Evolutionary conservation across 1,140 invertebrate genomes (phyloP), one percentile per base, ranked within the genome.

Genomic region (Anastatus disparis): DNA sequence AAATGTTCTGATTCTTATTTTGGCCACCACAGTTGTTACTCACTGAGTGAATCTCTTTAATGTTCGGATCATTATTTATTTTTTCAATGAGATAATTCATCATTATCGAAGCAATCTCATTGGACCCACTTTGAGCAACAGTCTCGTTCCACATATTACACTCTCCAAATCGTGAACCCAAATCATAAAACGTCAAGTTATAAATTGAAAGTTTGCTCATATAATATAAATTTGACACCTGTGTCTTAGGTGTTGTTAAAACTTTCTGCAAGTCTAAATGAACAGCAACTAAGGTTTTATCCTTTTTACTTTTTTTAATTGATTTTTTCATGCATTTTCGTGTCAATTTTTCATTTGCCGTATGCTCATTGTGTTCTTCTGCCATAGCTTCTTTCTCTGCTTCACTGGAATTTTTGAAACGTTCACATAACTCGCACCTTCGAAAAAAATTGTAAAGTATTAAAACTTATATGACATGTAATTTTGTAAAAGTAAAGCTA

Each of bases 221-320:
- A 20, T 48, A 48, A n/a, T 48, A 48, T n/a, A 48, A 9, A 48
- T 20, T 48, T 48, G 46, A 48, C 7, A 48, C 46, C n/a, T 48
- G 46, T 38, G 55, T 38, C n/a, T 59, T 59, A 8, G 55, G 55
- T 20, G 55, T 59, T 15, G 31, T 17, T 38, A 59, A 38, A 31
- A 59, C 55, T 15, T 59, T 59, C 8, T 59, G 55, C 4, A 59
- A 38, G 35, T 59, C 55, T 31, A 59, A 59, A 38, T 35, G 35
- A 35, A 59, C 7, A 13, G 26, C 22, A 13, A 29, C 3, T 2
- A 35, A 2, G 15, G 13, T 17, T 38, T 59, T 59, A 17, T 59
- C 22, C 12, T n/a, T 17, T 8, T 59, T 59, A 17, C 26, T 27
- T 17, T 29, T 22, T 13, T 13, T 59, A n/a, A 15, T 59, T 35